A percentile compares a stretch with the other conserved stretches of the same genome.
Conservation (phyloP, 2,113 vertebrate species). For the Colaptes auratus region DNA sequence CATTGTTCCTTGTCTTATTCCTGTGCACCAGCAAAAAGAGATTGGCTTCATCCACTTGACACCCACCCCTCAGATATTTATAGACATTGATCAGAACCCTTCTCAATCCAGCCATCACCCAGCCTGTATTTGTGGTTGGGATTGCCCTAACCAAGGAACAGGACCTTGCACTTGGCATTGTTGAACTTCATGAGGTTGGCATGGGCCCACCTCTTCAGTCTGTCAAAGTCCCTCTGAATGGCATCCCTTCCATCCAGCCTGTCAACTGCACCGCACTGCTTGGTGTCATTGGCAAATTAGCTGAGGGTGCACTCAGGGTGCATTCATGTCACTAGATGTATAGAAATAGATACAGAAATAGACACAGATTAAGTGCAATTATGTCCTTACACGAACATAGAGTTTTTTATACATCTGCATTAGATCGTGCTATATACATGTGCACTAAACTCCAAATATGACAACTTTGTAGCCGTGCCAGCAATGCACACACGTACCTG, state of each 20-base stretch:
- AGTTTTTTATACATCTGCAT: neutral
- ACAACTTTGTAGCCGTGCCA: neutral
- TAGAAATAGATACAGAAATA: neutral
- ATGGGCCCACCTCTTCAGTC: neutral
- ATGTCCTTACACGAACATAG: neutral
- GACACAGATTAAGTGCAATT: rapidly evolving
- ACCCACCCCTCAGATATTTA: too few species aligned
- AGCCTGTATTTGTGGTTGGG: neutral
- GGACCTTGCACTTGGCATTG: neutral
- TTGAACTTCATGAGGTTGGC: neutral
- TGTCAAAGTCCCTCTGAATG: neutral
- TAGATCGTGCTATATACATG: rapidly evolving
- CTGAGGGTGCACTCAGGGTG: neutral
- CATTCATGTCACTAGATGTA: neutral
- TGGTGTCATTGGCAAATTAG: neutral
- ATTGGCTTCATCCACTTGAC: too few species aligned
- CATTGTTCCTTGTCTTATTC: too few species aligned
- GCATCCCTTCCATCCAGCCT: neutral
- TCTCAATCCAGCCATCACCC: neutral
- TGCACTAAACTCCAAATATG: rapidly evolving
- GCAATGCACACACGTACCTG: rapidly evolving
- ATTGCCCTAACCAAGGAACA: neutral
- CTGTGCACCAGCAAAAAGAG: too few species aligned
- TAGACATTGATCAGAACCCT: too few species aligned
- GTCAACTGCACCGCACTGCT: neutral